These are phyloP conservation scores for Elgaria multicarinata DNA, from an alignment of 2,113 vertebrate genomes.

Conservation along the genomic window DNA sequence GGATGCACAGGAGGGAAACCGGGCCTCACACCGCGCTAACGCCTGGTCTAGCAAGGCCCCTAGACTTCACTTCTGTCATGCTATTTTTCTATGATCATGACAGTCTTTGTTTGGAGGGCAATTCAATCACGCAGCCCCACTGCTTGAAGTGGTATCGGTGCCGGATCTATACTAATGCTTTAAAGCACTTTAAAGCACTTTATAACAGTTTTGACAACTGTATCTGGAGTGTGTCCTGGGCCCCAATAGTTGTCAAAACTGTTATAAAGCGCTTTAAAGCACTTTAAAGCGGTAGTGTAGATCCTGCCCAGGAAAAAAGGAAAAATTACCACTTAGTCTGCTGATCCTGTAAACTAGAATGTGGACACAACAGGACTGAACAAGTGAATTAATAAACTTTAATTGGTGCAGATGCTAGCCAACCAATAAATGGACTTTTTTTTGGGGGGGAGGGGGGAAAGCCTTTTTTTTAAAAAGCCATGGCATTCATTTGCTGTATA, in stretches of 20 bases:
- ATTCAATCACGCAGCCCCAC: not conserved
- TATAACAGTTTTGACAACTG: too few relatives aligned
- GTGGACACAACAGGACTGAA: slow-evolving; percentile 33
- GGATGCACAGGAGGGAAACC: too few relatives aligned
- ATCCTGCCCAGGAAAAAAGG: too few relatives aligned
- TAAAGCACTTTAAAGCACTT: too few relatives aligned
- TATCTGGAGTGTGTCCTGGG: too few relatives aligned
- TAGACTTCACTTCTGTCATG: not conserved
- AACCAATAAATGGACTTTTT: slow-evolving; percentile 45
- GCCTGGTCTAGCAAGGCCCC: too few relatives aligned
- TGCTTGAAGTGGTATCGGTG: not conserved
- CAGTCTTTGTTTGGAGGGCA: not conserved
- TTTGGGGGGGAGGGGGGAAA: not conserved
- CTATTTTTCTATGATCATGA: not conserved
- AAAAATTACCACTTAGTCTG: not conserved
- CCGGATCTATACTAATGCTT: too few relatives aligned
- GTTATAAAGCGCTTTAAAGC: too few relatives aligned
- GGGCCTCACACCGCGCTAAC: too few relatives aligned
- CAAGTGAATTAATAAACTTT: slow-evolving; percentile 46
- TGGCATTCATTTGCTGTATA: slow-evolving; percentile 60
- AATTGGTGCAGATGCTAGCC: slow-evolving; percentile 39
- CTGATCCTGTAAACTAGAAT: not conserved
- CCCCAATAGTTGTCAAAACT: too few relatives aligned
- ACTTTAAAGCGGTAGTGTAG: too few relatives aligned
- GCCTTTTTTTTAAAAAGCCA: slow-evolving; percentile 18